These are phyloP conservation scores for Caenorhabditis zanzibari DNA, from an alignment of 2,888 invertebrate species.

Conservation along the genomic window DNA sequence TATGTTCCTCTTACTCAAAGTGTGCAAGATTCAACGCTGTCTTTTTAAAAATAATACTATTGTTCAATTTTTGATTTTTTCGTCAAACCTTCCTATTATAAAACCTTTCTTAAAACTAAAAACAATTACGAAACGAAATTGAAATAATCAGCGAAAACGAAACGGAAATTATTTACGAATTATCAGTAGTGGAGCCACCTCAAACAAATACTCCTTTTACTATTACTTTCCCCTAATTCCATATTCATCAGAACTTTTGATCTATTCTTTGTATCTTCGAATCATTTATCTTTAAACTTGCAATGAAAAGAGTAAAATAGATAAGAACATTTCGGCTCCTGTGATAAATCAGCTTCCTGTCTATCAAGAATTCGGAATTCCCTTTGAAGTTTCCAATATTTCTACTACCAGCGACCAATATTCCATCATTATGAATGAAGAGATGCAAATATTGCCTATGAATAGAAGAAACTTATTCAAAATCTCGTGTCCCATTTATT, in stretches of 20 bases:
- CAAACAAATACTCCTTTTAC: not conserved
- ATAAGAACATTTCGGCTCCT: constrained; percentile 9
- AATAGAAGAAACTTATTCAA: not conserved
- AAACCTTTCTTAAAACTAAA: not conserved
- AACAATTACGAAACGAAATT: constrained; percentile 17
- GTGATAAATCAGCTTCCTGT: constrained; percentile 24
- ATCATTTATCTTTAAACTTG: not conserved
- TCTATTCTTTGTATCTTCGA: not conserved
- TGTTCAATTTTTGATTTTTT: too few relatives aligned
- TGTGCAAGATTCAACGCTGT: too few relatives aligned
- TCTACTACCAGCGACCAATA: not conserved
- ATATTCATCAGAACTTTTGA: not conserved
- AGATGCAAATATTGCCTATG: not conserved
- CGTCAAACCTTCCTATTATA: not conserved
- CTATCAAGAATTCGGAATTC: constrained; percentile 18
- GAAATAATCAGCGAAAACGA: constrained; percentile 33
- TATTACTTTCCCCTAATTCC: not conserved
- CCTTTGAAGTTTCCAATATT: not conserved
- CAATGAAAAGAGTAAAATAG: not conserved
- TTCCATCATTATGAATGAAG: not conserved
- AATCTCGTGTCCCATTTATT: constrained; percentile 7
- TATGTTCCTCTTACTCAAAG: too few relatives aligned
- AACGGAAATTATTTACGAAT: constrained; percentile 22
- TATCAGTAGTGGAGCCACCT: constrained; percentile 32
- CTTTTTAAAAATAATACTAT: too few relatives aligned